Base-by-base conservation (phyloP, 2,888 invertebrate species). In the Mylabris sibirica region DNA sequence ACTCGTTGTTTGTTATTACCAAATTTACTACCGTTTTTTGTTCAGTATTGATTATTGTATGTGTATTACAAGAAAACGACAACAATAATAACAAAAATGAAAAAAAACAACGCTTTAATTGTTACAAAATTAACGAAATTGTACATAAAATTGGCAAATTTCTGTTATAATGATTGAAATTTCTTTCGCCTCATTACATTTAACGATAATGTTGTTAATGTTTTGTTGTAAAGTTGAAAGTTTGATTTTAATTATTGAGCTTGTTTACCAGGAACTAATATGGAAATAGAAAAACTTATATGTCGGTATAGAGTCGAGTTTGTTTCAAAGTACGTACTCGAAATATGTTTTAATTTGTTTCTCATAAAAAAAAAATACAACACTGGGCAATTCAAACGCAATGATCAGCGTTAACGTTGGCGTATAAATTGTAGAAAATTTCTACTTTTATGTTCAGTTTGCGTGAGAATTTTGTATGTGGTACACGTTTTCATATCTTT, bases 101-200 rank as follows among this genome's bases (percentile, higher is more conserved):
- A 35, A 12, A 11, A 38, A 38, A 14, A 12, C 14, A n/a, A 8
- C 14, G 68, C 68, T 63, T 66, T 17, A 44, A 44, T 57, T 24
- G 12, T 24, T 57, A 14, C 24, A 4, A 49, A 17, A 12, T 12
- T 38, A 38, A 38, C 38, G 49, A 49, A 49, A 49, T 49, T 20
- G 20, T 49, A 49, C 49, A 49, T 22, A 57, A 24, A 57, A 57
- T 57, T 57, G 24, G 9, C 49, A 49, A 49, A 20, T 49, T 49
- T 49, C 49, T 9, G 11, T 49, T 4, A 57, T 24, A 57, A 57
- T 57, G 57, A 57, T 57, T 57, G 57, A 14, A 57, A 57, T 57
- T 24, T 24, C 24, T 57, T 57, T 3, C 20, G 20, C 12, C 3
- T 57, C 57, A 57, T 57, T 57, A 57, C 57, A 3, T 12, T 14